These are phyloP conservation scores for Orius insidiosus DNA, from an alignment of 1,140 invertebrate genomes.

Conservation along the genomic window DNA sequence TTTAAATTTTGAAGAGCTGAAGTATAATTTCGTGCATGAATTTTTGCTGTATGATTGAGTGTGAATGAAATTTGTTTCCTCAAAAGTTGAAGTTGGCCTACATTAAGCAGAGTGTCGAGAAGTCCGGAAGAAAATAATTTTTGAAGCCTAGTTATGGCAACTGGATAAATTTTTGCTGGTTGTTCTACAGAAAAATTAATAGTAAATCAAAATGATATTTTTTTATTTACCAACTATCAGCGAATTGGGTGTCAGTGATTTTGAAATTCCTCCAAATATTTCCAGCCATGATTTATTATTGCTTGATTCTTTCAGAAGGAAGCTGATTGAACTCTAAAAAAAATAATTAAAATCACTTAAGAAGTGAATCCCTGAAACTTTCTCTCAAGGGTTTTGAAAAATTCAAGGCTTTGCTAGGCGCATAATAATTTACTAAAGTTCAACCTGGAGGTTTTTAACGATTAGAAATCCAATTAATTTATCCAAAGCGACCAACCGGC, in stretches of 20 bases:
- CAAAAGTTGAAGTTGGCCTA: constrained; percentile 81
- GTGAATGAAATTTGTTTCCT: constrained; percentile 72
- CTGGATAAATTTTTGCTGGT: constrained; percentile 45
- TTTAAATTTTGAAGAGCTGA: constrained; percentile 66
- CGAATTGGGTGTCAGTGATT: constrained; percentile 25
- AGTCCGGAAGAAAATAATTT: constrained; percentile 48
- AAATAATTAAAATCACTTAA: too few relatives aligned
- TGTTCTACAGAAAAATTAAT: constrained; percentile 27
- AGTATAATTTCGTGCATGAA: constrained; percentile 81
- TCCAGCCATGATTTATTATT: constrained; percentile 39
- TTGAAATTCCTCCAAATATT: constrained; percentile 29
- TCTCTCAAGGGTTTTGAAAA: too few relatives aligned
- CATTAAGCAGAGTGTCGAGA: constrained; percentile 51
- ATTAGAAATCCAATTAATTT: constrained; percentile 78
- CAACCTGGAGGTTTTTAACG: constrained; percentile 60
- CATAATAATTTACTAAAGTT: too few relatives aligned
- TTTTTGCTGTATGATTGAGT: constrained; percentile 77
- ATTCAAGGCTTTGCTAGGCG: too few relatives aligned
- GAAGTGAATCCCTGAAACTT: too few relatives aligned
- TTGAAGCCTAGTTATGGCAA: constrained; percentile 35
- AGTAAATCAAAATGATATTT: not conserved
- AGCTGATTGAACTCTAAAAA: constrained; percentile 23
- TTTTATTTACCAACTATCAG: constrained; percentile 26
- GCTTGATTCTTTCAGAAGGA: constrained; percentile 30
- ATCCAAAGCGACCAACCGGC: constrained; percentile 74